Conservation (phyloP, 2,797 vertebrate genomes). For the Hippopotamyrus pictus region DNA sequence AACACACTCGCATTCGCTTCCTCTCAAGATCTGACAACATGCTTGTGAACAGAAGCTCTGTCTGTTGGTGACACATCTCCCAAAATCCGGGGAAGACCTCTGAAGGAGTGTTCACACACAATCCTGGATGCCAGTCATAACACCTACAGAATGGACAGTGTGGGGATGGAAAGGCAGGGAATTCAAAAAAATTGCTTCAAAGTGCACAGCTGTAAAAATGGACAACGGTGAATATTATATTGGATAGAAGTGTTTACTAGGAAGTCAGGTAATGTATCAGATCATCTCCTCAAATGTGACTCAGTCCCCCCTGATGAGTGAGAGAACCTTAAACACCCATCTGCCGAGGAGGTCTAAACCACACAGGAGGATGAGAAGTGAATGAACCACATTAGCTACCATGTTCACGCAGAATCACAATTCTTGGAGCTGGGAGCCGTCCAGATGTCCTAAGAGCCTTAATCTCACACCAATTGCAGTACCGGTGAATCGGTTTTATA, state of each 20-base stretch:
- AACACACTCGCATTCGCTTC: not conserved
- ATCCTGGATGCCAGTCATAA: not conserved
- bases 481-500: not conserved
- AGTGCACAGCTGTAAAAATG: not conserved
- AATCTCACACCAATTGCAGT: not conserved
- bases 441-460: not conserved
- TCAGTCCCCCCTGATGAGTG: not conserved
- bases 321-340: not conserved
- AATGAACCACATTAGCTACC: constrained; percentile 5
- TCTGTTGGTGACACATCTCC: not conserved
- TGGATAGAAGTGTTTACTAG: not conserved
- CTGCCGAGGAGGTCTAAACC: not conserved
- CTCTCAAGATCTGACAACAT: not conserved
- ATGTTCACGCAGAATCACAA: not conserved
- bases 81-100: not conserved
- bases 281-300: not conserved
- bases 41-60: not conserved
- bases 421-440: not conserved
- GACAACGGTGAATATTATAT: not conserved
- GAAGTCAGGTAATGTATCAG: not conserved
- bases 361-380: not conserved
- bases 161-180: not conserved
- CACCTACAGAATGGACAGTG: not conserved
- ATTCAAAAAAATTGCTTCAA: not conserved
- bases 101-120: not conserved